Base-by-base conservation (phyloP, 2,113 vertebrate genomes). In the Ariopsis seemanni region DNA sequence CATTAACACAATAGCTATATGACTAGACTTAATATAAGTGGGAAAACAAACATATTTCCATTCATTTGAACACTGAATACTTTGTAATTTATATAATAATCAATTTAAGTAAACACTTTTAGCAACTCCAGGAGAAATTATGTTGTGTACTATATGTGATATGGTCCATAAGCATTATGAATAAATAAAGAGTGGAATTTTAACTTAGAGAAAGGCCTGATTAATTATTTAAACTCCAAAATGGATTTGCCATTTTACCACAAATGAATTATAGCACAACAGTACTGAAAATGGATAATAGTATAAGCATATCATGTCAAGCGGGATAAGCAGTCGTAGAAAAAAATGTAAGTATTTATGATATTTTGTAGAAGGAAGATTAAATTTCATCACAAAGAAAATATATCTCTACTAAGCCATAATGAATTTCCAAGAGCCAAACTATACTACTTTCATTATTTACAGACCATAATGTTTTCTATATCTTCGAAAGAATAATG, bases 181-280 rank as follows among this genome's bases (percentile, higher is more conserved):
- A 93, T 93, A 92, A 93, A 90, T 92, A 81, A 92, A 90, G 89
- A 90, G 74, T 6, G 52, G 58, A 55, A 81, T 88, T 90, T 90
- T 86, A 82, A 90, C 71, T 85, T 86, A 2, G 71, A 91, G 90
- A 88, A 88, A 90, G 87, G 83, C 87, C 89, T 91, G 50, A 86
- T 94, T 92, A 92, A 94, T 94, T 93, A 94, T 94, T 93, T 89
- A 94, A 89, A 20, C 53, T 22, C 74, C 92, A 87, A 91, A 94
- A 94, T 92, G 89, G 93, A 93, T 91, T 92, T 83, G 77, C 78
- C 86, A 79, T 87, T 87, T 84, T 72, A 89, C 83, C 82, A 89
- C 84, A 88, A 88, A 92, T 90, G 90, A 88, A 89, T 80, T 85
- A 89, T 89, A 84, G 58, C 81, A 84, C 72, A 81, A 48, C 62